These are phyloP conservation scores for Bombus fervidus DNA, from an alignment of 1,140 invertebrate genomes.

Conservation along the genomic window DNA sequence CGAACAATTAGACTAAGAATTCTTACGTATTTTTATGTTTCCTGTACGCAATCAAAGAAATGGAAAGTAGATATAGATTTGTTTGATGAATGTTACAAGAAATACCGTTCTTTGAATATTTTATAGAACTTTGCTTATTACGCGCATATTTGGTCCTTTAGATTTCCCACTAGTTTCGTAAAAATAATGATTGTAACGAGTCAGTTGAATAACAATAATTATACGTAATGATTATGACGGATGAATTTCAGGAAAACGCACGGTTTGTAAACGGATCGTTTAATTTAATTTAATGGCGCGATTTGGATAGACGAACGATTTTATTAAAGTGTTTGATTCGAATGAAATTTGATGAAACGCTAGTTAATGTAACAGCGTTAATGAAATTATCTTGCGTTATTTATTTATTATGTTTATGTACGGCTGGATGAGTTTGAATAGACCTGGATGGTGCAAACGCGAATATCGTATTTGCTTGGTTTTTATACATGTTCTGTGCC, in stretches of 20 bases:
- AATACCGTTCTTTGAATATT: too few species aligned
- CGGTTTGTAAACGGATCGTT: neutral
- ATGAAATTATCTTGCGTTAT: neutral
- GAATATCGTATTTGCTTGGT: constrained; percentile 32
- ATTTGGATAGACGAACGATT: neutral
- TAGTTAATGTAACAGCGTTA: neutral
- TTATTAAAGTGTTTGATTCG: neutral
- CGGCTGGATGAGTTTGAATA: constrained; percentile 6
- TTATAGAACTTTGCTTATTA: too few species aligned
- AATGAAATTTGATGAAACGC: neutral
- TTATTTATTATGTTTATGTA: constrained; percentile 9
- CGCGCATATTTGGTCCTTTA: too few species aligned
- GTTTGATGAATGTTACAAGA: too few species aligned
- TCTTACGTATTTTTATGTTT: too few species aligned
- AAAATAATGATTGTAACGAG: too few species aligned
- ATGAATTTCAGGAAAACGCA: neutral
- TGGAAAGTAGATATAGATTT: too few species aligned
- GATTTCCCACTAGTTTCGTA: too few species aligned
- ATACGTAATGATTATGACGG: too few species aligned
- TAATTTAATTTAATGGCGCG: neutral
- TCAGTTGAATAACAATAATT: too few species aligned
- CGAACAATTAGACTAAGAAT: too few species aligned
- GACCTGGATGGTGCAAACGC: constrained; percentile 1
- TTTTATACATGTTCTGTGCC: constrained; percentile 28
- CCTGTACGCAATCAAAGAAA: too few species aligned